Evolutionary conservation across 2,888 invertebrate species (phyloP).

Genomic region (Rotaria macrura): DNA sequence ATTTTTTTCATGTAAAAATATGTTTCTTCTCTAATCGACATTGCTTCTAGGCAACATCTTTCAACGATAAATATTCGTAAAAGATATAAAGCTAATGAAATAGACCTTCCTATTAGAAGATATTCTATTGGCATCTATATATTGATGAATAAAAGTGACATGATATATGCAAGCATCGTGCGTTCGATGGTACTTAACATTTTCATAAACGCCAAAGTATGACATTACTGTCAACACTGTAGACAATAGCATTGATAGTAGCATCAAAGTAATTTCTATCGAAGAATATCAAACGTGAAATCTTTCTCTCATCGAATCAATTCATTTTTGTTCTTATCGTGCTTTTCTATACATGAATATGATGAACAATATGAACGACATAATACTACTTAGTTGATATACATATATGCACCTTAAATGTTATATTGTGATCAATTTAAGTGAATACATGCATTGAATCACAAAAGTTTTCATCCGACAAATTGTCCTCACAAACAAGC

Average conservation of each 20-base stretch:
- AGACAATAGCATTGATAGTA: neutral
- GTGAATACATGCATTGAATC: neutral
- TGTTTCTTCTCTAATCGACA: neutral
- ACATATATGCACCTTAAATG: too few relatives aligned
- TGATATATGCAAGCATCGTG: neutral
- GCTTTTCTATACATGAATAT: too few relatives aligned
- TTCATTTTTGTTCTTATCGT: neutral
- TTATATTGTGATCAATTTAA: neutral
- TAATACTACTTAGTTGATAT: too few relatives aligned
- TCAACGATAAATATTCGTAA: neutral
- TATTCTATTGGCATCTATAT: neutral
- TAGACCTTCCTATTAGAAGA: neutral
- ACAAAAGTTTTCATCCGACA: neutral
- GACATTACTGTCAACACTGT: neutral
- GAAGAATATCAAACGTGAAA: neutral
- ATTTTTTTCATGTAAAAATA: too few relatives aligned
- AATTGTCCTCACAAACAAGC: neutral
- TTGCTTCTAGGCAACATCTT: neutral
- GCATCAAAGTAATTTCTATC: neutral
- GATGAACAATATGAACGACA: too few relatives aligned
- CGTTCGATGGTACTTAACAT: neutral
- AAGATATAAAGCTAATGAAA: neutral
- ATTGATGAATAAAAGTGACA: neutral
- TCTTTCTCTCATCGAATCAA: neutral
- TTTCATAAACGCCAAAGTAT: neutral